These are phyloP conservation scores for Cynocephalus volans DNA, from an alignment of 2,113 vertebrate genomes.

Conservation along the genomic window DNA sequence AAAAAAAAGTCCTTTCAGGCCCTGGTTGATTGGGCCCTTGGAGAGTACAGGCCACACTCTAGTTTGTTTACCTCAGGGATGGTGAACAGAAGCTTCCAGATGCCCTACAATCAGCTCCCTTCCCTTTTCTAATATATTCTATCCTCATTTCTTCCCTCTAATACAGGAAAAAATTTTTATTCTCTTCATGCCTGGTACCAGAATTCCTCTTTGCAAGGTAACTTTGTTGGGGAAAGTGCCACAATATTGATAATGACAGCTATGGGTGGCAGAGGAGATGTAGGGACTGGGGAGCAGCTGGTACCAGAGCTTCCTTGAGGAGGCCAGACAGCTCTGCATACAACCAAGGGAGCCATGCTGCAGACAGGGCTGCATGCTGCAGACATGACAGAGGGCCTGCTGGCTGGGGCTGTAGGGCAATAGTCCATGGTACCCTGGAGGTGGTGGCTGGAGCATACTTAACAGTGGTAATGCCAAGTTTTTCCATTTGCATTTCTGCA, in stretches of 20 bases:
- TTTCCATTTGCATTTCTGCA: background rate
- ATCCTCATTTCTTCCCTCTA: background rate
- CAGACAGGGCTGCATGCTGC: background rate
- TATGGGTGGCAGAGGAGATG: background rate
- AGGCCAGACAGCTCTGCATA: background rate
- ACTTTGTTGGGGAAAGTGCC: background rate
- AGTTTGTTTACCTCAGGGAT: background rate
- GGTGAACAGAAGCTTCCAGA: background rate
- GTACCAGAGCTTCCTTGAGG: background rate
- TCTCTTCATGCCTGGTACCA: background rate
- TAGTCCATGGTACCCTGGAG: too few relatives aligned
- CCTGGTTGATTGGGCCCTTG: background rate
- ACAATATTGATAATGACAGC: background rate
- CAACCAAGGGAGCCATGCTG: background rate
- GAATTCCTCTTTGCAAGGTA: background rate
- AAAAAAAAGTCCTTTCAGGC: background rate
- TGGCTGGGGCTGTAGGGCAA: background rate
- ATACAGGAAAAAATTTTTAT: conserved; percentile 14
- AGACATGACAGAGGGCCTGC: accelerated
- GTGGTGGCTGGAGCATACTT: background rate
- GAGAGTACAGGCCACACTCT: too few relatives aligned
- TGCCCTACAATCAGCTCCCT: background rate
- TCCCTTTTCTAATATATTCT: background rate
- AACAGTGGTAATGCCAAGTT: background rate
- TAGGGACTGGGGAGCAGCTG: background rate